A percentile compares a stretch with the other conserved stretches of the same genome.
Conservation (phyloP, 2,888 invertebrate genomes). For the Drosophila affinis region DNA sequence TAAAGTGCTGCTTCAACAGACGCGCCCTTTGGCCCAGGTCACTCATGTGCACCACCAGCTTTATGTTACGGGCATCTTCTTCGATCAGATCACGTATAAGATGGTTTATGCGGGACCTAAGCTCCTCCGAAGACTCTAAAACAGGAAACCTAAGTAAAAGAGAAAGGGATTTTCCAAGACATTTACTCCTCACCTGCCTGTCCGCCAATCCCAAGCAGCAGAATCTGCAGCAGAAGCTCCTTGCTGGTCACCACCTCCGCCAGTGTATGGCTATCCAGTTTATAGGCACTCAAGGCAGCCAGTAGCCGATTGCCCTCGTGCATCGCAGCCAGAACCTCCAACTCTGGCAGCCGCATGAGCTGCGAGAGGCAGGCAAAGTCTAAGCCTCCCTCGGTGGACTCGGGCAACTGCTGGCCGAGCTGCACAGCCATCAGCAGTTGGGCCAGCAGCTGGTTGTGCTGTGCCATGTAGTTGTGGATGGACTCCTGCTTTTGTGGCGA, state of each 20-base stretch:
- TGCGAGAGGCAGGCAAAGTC: conserved; percentile 68
- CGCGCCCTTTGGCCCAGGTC: conserved; percentile 74
- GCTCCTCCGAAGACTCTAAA: conserved; percentile 39
- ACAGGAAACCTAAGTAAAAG: background rate
- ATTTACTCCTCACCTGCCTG: conserved; percentile 51
- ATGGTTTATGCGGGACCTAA: conserved; percentile 59
- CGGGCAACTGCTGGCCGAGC: conserved; percentile 31
- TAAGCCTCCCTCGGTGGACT: conserved; percentile 28
- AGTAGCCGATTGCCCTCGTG: conserved; percentile 64
- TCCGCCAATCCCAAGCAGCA: conserved; percentile 62
- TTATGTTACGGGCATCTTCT: conserved; percentile 72
- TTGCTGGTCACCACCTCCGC: conserved; percentile 46
- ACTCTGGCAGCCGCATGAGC: conserved; percentile 65
- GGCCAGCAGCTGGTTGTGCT: conserved; percentile 79
- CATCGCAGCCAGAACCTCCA: conserved; percentile 70
- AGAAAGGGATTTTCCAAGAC: too few relatives aligned
- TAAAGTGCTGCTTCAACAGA: conserved; percentile 79
- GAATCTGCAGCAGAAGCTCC: conserved; percentile 61
- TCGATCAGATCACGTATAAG: conserved; percentile 70
- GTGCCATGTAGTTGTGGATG: conserved; percentile 80
- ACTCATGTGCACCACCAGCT: conserved; percentile 70
- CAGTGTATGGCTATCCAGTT: conserved; percentile 62
- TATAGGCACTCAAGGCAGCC: conserved; percentile 72
- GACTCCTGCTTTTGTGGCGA: conserved; percentile 73
- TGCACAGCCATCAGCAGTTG: conserved; percentile 77